phyloP scores from a whole-genome alignment of 1,140 invertebrate genomes.

The Zaprionus capensis region DNA sequence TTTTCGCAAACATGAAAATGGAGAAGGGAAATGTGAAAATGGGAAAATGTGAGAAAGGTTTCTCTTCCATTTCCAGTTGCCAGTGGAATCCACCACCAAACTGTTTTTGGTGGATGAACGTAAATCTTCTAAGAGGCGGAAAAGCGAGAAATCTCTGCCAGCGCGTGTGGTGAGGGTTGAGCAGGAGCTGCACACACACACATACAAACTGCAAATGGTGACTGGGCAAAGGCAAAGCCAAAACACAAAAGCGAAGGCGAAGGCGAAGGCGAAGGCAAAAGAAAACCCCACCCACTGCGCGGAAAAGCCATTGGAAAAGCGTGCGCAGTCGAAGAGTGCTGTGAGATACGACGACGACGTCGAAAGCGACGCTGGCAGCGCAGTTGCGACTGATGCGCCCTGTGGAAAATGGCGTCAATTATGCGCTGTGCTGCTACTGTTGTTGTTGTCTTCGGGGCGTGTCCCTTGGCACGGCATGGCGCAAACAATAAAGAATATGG shows the following conservation, averaged over 20 bases:
- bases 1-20: constrained; percentile 10
- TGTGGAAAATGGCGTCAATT: constrained; percentile 71
- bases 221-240: constrained; percentile 17
- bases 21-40: neutral
- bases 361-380: constrained; percentile 23
- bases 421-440: constrained; percentile 51
- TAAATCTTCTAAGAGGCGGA: constrained; percentile 65
- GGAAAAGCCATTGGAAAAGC: constrained; percentile 56
- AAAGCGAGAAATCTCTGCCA: constrained; percentile 75
- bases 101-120: constrained; percentile 69
- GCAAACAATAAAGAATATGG: constrained; percentile 69
- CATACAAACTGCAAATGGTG: constrained; percentile 65
- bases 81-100: constrained; percentile 52
- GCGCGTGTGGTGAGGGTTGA: constrained; percentile 13
- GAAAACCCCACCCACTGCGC: constrained; percentile 50
- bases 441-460: constrained; percentile 33
- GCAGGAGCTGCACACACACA: constrained; percentile 10
- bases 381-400: constrained; percentile 34
- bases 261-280: constrained; percentile 10
- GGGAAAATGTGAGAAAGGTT: neutral
- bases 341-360: constrained; percentile 45
- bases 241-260: constrained; percentile 3
- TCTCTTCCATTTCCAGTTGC: constrained; percentile 12
- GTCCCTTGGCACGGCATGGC: constrained; percentile 70
- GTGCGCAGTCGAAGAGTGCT: constrained; percentile 57